Evolutionary conservation across 2,888 invertebrate species (phyloP), one percentile per base, ranked within the genome.

Genomic region (Lamproptera curius): DNA sequence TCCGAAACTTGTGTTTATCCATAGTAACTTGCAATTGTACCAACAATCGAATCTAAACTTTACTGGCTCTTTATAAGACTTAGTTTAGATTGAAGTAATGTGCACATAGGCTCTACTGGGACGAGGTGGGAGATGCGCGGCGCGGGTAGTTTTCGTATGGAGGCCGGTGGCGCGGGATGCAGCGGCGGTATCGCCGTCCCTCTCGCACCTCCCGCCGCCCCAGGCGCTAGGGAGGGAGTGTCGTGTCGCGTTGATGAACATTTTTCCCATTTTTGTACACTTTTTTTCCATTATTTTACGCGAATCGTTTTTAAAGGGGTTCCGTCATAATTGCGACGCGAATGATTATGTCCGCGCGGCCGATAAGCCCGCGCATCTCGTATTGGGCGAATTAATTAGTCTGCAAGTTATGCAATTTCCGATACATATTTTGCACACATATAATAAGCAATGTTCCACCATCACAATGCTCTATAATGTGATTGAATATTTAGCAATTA

Each of bases 231-330:
- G 61, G 58, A 52, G 58, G 71, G 75, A 75, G 75, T 66, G 74
- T 72, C 79, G 80, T 85, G 87, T 86, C 85, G 86, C 85, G 87
- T 86, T 87, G 86, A 87, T 86, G 86, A 86, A 85, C 85, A 84
- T 86, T 87, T 85, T 86, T 86, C 83, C 82, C 81, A 74, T 82
- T 82, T 78, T 78, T 79, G 73, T 31, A 13, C n/a, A 11, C 10
- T 43, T 69, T 77, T 83, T 85, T 84, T 84, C 79, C 76, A 78
- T 83, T 81, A 77, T 85, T 86, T 82, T 72, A 78, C 77, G 83
- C 82, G 85, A 87, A 85, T 84, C 86, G 85, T 80, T 87, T 86
- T 86, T 86, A 84, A 87, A 84, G 85, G 31, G 86, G 86, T 86
- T 86, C 82, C 82, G 76, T 86, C 85, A 87, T 87, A 86, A 86